Conservation (phyloP, 2,113 vertebrate genomes). For the Desmodus rotundus region DNA sequence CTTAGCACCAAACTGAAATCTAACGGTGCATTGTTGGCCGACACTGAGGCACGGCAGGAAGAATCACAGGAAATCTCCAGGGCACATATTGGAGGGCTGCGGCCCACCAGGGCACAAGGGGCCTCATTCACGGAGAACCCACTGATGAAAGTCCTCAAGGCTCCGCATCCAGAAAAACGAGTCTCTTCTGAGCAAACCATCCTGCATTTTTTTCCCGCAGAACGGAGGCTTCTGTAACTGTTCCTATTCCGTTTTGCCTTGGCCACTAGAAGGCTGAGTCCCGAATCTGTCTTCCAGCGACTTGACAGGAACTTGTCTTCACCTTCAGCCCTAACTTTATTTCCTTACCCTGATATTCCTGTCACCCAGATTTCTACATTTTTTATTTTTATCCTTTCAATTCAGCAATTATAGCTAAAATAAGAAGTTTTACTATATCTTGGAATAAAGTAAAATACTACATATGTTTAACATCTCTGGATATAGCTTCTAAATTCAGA, state of each 20-base stretch:
- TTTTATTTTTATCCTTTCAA: constrained; percentile 13
- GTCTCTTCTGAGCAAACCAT: neutral
- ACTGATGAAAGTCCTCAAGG: neutral
- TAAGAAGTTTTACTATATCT: constrained; percentile 8
- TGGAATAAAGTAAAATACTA: neutral
- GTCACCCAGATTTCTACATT: neutral
- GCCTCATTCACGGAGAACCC: neutral
- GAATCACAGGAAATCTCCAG: neutral
- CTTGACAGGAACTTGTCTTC: neutral
- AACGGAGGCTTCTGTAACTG: neutral
- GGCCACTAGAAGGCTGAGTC: neutral
- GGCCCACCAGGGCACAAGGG: neutral
- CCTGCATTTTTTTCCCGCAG: neutral
- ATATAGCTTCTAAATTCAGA: constrained; percentile 31
- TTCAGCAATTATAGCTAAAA: constrained; percentile 19
- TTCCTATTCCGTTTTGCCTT: neutral
- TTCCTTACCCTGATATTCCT: neutral
- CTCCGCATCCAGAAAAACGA: neutral
- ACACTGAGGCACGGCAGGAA: neutral
- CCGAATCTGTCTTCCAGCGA: neutral
- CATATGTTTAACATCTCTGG: constrained; percentile 36
- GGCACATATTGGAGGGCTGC: fast-evolving
- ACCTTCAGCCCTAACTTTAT: neutral
- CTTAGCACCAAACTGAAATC: neutral
- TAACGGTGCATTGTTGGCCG: neutral